These are phyloP conservation scores for Drosophila histrio DNA, from an alignment of 2,888 invertebrate species.

Conservation along the genomic window DNA sequence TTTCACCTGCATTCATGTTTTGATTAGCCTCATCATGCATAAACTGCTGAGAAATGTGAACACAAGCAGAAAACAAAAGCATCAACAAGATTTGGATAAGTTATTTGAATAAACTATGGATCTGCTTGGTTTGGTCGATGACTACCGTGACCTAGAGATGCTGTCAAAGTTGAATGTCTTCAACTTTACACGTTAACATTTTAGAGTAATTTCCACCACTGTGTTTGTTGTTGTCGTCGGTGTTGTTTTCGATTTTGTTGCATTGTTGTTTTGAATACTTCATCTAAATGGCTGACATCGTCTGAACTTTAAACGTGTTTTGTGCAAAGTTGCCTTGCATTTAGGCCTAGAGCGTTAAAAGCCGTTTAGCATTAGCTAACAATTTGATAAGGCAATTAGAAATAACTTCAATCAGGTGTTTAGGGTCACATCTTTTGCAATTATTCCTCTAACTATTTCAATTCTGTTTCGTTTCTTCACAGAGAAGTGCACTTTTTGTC, in stretches of 20 bases:
- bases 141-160: constrained; percentile 71
- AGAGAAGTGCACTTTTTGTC: constrained; percentile 82
- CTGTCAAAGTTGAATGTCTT: constrained; percentile 78
- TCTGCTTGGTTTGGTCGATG: constrained; percentile 14
- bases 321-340: constrained; percentile 41
- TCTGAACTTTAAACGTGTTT: constrained; percentile 64
- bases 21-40: constrained; percentile 35
- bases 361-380: constrained; percentile 53
- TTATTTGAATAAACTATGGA: neutral
- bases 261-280: constrained; percentile 33
- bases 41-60: constrained; percentile 27
- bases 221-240: constrained; percentile 20
- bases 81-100: neutral
- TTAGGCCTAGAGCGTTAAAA: constrained; percentile 59
- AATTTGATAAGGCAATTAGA: constrained; percentile 62
- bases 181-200: constrained; percentile 55
- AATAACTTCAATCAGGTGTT: constrained; percentile 44
- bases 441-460: constrained; percentile 3
- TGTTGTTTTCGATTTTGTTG: constrained; percentile 23
- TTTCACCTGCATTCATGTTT: constrained; percentile 53
- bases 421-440: constrained; percentile 34
- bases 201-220: constrained; percentile 55
- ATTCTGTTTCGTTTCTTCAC: constrained; percentile 41
- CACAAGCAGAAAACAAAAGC: constrained; percentile 3
- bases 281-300: constrained; percentile 45